Evolutionary conservation across 2,113 vertebrate genomes (phyloP), one percentile per base, ranked within the genome.

Genomic region (Campylomormyrus numenius): DNA sequence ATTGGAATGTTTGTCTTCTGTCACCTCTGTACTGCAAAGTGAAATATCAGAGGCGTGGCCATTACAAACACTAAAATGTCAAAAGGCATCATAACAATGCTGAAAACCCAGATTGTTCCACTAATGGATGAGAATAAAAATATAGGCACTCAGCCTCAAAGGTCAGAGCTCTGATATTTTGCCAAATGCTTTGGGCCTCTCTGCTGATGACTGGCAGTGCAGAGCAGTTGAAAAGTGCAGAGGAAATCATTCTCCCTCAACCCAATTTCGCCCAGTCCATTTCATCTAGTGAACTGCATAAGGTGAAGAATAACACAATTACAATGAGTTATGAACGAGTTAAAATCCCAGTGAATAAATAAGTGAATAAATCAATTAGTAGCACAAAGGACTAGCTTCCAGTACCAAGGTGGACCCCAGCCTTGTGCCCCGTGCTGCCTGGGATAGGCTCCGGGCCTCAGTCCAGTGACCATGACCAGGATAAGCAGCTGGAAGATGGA

Each of bases 91-190:
- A 89, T 84, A 84, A 56, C 74, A 89, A 56, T 84, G 70, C 77
- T 39, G 52, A 89, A 89, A 56, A 84, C 77, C 74, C 50, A 39
- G 80, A 83, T 84, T 50, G 66, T 80, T 84, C 48, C 21, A n/a
- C 74, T 89, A 89, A 89, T 89, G 88, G 49, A 89, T 27, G 62
- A 49, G 88, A 74, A 89, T 74, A 77, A 77, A 89, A 89, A 48
- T 89, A n/a, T n/a, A 77, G 27, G n/a, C 62, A 84, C 45, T 84
- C 74, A 48, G 35, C 35, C 50, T 88, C 17, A 89, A 89, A 89
- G 74, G 89, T 85, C 89, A 89, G 31, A 53, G 35, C 74, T 83
- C 42, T 89, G 88, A 80, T 84, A 83, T 89, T 89, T 84, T 49
- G 52, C 74, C 62, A 53, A 52, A 84, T 84, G 27, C 9, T 53